phyloP scores from a whole-genome alignment of 2,888 invertebrate species.

The Macrophya alboannulata region DNA sequence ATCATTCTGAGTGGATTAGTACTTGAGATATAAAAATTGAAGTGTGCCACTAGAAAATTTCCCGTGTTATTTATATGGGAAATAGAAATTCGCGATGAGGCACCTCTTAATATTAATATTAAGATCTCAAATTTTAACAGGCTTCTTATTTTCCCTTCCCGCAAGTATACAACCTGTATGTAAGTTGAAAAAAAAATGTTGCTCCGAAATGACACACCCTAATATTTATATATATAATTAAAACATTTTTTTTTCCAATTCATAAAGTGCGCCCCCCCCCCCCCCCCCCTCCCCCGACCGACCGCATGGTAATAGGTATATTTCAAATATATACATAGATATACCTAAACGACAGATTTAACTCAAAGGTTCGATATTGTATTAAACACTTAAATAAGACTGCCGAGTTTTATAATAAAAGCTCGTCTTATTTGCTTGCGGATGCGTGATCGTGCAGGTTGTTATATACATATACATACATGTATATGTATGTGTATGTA shows the following conservation, averaged over 20 bases:
- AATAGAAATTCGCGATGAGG: no score
- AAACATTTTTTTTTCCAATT: neutral
- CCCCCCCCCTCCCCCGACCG: neutral
- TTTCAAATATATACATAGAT: conserved; percentile 12
- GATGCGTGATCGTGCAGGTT: conserved; percentile 9
- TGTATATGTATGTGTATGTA: neutral
- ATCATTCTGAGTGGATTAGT: no score
- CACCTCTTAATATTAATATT: no score
- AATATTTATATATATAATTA: no score
- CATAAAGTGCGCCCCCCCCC: neutral
- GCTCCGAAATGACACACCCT: no score
- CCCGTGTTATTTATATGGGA: no score
- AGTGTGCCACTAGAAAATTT: no score
- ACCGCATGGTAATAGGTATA: conserved; percentile 1
- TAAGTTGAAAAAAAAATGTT: no score
- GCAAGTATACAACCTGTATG: no score
- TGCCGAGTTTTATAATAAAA: conserved; percentile 23
- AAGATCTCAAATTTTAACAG: no score
- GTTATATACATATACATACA: neutral
- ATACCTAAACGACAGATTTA: conserved; percentile 20
- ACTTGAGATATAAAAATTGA: no score
- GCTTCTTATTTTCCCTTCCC: no score
- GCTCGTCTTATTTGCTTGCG: conserved; percentile 48
- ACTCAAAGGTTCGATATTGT: conserved; percentile 52
- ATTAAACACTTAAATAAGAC: conserved; percentile 49